Conservation (phyloP, 2,888 invertebrate genomes). For the Diadegma fenestrale region DNA sequence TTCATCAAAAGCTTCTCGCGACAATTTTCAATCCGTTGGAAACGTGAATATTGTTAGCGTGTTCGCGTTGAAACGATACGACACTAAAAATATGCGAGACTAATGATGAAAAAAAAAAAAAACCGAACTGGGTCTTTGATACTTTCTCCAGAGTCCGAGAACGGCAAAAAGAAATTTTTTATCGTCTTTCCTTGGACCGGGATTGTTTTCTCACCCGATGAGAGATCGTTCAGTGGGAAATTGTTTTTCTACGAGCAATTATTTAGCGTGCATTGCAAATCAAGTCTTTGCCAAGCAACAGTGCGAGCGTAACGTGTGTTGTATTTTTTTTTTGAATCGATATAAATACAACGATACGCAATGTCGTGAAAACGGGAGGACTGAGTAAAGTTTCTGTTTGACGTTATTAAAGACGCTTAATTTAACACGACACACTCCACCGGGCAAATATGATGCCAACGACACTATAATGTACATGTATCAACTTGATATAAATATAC, state of each 20-base stretch:
- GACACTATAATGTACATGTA: slow-evolving; percentile 34
- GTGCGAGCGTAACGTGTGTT: slow-evolving; percentile 69
- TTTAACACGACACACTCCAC: slow-evolving; percentile 76
- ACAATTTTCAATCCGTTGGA: background rate
- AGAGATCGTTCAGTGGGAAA: slow-evolving; percentile 72
- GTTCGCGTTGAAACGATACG: background rate
- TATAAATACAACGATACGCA: slow-evolving; percentile 33
- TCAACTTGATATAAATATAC: slow-evolving; percentile 24
- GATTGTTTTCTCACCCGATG: slow-evolving; percentile 47
- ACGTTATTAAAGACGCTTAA: slow-evolving; percentile 77
- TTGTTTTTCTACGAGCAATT: slow-evolving; percentile 57
- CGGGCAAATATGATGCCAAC: slow-evolving; percentile 65
- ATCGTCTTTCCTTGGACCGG: slow-evolving; percentile 16
- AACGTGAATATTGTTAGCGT: background rate
- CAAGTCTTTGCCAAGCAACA: slow-evolving; percentile 73
- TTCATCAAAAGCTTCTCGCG: background rate
- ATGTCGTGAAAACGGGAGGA: slow-evolving; percentile 23
- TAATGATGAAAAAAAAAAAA: background rate
- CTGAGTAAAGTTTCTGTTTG: slow-evolving; percentile 75
- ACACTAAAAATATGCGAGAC: background rate
- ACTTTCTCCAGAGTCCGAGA: background rate
- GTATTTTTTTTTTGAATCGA: slow-evolving; percentile 9
- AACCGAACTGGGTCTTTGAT: slow-evolving; percentile 30
- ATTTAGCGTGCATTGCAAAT: slow-evolving; percentile 33
- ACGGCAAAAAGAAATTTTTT: slow-evolving; percentile 18